phyloP scores from a whole-genome alignment of 1,140 invertebrate species.

The Lerema accius region DNA sequence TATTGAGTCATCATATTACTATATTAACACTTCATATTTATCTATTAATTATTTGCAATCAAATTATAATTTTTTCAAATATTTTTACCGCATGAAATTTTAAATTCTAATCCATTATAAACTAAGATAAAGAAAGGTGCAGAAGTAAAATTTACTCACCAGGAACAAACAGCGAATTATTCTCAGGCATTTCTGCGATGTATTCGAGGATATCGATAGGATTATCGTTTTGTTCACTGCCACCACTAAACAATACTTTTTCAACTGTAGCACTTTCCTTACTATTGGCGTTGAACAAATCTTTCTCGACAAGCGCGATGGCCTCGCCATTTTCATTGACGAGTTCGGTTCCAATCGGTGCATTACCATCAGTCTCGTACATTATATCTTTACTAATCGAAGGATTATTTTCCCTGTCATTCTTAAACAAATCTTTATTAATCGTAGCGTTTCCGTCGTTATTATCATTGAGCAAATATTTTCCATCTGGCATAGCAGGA shows the following conservation, averaged over 20 bases:
- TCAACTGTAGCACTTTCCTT: neutral
- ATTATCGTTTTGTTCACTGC: neutral
- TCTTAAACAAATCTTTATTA: neutral
- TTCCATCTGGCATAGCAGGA: conserved; percentile 13
- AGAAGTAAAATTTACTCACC: conserved; percentile 30
- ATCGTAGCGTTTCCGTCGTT: neutral
- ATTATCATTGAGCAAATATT: conserved; percentile 23
- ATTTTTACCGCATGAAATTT: too few species aligned
- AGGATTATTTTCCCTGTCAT: neutral
- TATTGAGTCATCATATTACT: too few species aligned
- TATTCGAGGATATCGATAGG: conserved; percentile 23
- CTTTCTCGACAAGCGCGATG: neutral
- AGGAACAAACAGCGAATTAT: conserved; percentile 26
- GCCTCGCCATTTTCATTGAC: neutral
- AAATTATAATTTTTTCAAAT: too few species aligned
- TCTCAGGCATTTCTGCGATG: conserved; percentile 38
- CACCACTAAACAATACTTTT: conserved; percentile 3
- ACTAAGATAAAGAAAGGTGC: neutral
- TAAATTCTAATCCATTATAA: too few species aligned
- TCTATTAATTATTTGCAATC: too few species aligned
- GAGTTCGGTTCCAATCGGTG: neutral
- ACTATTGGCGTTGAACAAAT: neutral
- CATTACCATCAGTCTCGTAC: neutral
- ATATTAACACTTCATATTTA: too few species aligned
- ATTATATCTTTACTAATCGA: neutral